Base-by-base conservation (phyloP, 2,797 vertebrate genomes). In the Cynodonichthys magdalenae region DNA sequence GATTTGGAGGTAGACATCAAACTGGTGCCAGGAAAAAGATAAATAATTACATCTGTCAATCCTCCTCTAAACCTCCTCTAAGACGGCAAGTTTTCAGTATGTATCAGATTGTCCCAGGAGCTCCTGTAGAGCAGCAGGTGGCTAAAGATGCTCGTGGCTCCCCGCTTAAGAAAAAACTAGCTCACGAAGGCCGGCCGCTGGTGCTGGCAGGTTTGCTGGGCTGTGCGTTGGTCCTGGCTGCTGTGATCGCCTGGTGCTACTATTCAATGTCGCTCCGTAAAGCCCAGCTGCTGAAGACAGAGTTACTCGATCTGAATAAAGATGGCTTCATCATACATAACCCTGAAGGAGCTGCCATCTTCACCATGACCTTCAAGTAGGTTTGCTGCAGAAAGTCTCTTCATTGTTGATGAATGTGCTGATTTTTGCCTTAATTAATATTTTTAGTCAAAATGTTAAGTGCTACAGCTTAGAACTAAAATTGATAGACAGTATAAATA, bases 291-390 rank as follows among this genome's bases (percentile, higher is more conserved):
- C 84, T 98, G 41, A 95, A 94, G 48, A 90, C 92, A 0, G 95
- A 95, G 73, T 87, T 92, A 63, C 81, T 98, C 81, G 94, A 96
- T 71, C 94, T 99, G 64, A 92, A 92, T 52, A 93, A 92, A 0
- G 93, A 95, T 0, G 96, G 97, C 44, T 99, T 97, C 17, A 79
- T 95, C 74, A 97, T 98, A 81, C 95, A 89, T 50, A 97, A 96
- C 90, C 94, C 93, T 2, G 90, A 89, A 0, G 89, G 87, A 12
- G 91, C 93, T 27, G 80, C 94, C 54, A 93, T 97, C 61, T 97
- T 97, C 89, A 90, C 88, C 53, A 89, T 97, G 90, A 87, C 88
- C 54, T 97, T 97, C 86, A 94, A 92, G 81, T 96, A 87, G 0
- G 92, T 79, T 53, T 11, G 19, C 3, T 60, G n/a, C 17, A 9